Evolutionary conservation across 1,140 invertebrate genomes (phyloP), one percentile per base, ranked within the genome.

Genomic region (Xylocopa sonorina): DNA sequence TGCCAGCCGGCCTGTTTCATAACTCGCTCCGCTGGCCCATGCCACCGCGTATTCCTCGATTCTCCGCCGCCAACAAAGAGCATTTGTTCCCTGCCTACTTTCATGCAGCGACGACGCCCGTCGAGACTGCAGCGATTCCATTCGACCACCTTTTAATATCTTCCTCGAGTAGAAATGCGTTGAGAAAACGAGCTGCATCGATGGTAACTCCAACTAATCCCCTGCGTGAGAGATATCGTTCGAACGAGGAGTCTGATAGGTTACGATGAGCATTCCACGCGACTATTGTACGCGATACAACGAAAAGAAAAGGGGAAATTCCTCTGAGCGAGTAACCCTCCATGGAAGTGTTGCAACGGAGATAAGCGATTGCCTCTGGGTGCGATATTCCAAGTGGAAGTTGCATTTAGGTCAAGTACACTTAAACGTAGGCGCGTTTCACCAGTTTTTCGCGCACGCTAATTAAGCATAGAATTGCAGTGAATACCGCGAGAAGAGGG

Each of bases 391-490:
- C 24, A 43, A 7, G 29, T 18, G 7, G 24, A 55, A 51, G 21
- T 68, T 4, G 41, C 41, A 60, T 73, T 62, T 48, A 43, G 29
- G 57, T 73, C 71, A 62, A 50, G 57, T 62, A 73, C 32, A 21
- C 41, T 12, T 3, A 6, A 41, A 24, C 41, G 41, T 63, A 27
- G 24, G 3, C 6, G 6, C 14, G 0, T 34, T 34, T 18, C 16
- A 43, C 16, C 32, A 34, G 2, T 10, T 14, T 14, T 12, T 34
- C n/a, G 21, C 3, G 29, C 18, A 32, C 29, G 18, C 0, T 7
- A 9, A 10, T 1, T 7, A 55, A 9, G 2, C 38, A 24, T 3
- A 62, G 12, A 3, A 24, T n/a, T n/a, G n/a, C n/a, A 34, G 3
- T 0, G 3, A n/a, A 32, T 1, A 10, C 4, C 4, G 9, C 5